Evolutionary conservation across 2,797 vertebrate genomes (phyloP), one percentile per base, ranked within the genome.

Genomic region (Micropoecilia bifurca): DNA sequence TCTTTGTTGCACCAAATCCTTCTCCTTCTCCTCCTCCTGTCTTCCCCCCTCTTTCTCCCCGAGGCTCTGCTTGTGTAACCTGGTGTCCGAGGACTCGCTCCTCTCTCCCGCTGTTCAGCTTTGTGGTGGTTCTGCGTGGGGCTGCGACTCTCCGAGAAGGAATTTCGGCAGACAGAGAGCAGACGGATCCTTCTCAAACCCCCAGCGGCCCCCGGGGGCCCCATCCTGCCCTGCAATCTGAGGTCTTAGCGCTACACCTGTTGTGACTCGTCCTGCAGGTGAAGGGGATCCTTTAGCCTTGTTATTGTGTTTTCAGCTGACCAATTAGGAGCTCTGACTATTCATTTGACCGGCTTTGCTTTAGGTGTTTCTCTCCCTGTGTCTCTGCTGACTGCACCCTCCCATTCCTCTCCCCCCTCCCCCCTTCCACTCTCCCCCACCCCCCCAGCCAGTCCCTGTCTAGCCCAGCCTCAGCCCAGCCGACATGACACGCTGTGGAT

Each of bases 251-350:
- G 55, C 48, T 83, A 88, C 93, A 94, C 92, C 93, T 95, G 93
- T 94, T 80, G n/a, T 83, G 88, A 94, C 94, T 91, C 84, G 92
- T 91, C 83, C 25, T 68, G 82, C 92, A 94, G 93, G 92, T 94
- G 89, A 93, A 88, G 90, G 63, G 88, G 78, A 89, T 90, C 87
- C 87, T 91, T 57, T 16, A 79, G 83, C 75, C 79, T 79, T 73
- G 39, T 5, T 45, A 0, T 48, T 91, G 88, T 91, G 92, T 80
- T 92, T 88, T 89, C 92, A 94, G 92, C 91, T 93, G 92, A 94
- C 93, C 89, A 84, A 86, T 90, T 88, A 89, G 77, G 71, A 81
- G 30, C 69, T 63, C 83, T 73, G 88, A 86, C 90, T 85, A 90
- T 82, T 94, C 88, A 92, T 94, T 91, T 88, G 85, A 79, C 83